Evolutionary conservation across 53 echinoderm and acorn worm genomes (phyloP), one percentile per base, ranked within the genome.

Genomic region (Crossaster papposus): DNA sequence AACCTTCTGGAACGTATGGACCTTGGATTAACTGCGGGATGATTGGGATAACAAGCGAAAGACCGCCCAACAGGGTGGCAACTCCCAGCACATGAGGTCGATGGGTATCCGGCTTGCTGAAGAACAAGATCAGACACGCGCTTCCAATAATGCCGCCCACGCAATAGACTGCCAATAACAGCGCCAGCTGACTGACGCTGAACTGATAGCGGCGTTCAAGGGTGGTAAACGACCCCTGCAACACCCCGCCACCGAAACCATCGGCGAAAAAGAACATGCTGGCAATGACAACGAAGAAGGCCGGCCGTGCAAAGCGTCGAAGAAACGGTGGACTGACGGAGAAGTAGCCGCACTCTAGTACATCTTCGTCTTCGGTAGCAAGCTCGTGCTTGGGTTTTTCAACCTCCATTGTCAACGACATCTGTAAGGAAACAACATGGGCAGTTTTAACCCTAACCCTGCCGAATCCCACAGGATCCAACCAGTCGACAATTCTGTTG

Each of bases 181-280:
- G 3, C 18, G 55, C 80, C 14, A 55, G 30, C 54, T 80, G 54
- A n/a, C 80, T 24, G 55, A 80, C 31, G 14, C 30, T 54, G 30
- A 80, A 31, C 80, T 80, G 80, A 33, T 80, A 80, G 5, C 80
- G 80, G 32, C 34, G 80, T 31, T 80, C 80, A 54, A 54, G 15
- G 54, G 80, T 18, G 32, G 80, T 80, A 3, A 80, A 4, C 18
- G 80, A 32, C 15, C 80, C 80, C 55, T 80, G 80, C 29, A 80
- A 33, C 54, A 32, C 80, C 4, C 80, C 80, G 29, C 55, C 80
- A 14, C 18, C 23, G 54, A 54, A 80, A 32, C 80, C 32, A 3
- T 80, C 80, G 20, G 80, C 58, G 30, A 80, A 80, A 58, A 54
- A 54, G 80, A 54, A 80, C 80, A 58, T 32, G 18, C 54, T 24